Evolutionary conservation across 2,888 invertebrate genomes (phyloP).

Genomic region (Diloba caeruleocephala): DNA sequence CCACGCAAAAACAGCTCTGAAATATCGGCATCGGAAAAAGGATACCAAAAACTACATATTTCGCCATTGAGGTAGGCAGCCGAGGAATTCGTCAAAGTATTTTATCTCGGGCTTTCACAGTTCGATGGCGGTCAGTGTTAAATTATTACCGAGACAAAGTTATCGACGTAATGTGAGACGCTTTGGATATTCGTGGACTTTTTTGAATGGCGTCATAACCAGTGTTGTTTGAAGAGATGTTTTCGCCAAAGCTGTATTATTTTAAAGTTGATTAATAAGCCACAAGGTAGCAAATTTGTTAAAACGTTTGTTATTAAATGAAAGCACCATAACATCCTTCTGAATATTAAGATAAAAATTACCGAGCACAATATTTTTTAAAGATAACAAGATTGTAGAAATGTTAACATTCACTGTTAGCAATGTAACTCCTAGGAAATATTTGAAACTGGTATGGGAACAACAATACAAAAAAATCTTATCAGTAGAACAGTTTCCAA

Average conservation of each 20-base stretch:
- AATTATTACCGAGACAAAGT: slow-evolving; percentile 78
- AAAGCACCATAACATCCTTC: slow-evolving; percentile 66
- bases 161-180: slow-evolving; percentile 74
- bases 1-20: slow-evolving; percentile 79
- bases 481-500: slow-evolving; percentile 38
- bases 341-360: slow-evolving; percentile 64
- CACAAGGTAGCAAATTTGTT: slow-evolving; percentile 16
- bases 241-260: slow-evolving; percentile 25
- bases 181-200: slow-evolving; percentile 56
- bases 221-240: slow-evolving; percentile 20
- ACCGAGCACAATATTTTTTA: slow-evolving; percentile 51
- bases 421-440: slow-evolving; percentile 52
- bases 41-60: slow-evolving; percentile 80
- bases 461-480: slow-evolving; percentile 20
- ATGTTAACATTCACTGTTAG: slow-evolving; percentile 57
- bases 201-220: slow-evolving; percentile 30
- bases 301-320: slow-evolving; percentile 42
- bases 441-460: slow-evolving; percentile 13
- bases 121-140: slow-evolving; percentile 83
- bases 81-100: slow-evolving; percentile 84
- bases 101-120: slow-evolving; percentile 86
- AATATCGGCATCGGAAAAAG: slow-evolving; percentile 78
- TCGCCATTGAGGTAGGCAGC: slow-evolving; percentile 79
- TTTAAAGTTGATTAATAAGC: slow-evolving; percentile 20
- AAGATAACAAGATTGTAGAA: slow-evolving; percentile 59